Evolutionary conservation across 2,113 vertebrate species (phyloP).

Genomic region (Peromyscus californicus): DNA sequence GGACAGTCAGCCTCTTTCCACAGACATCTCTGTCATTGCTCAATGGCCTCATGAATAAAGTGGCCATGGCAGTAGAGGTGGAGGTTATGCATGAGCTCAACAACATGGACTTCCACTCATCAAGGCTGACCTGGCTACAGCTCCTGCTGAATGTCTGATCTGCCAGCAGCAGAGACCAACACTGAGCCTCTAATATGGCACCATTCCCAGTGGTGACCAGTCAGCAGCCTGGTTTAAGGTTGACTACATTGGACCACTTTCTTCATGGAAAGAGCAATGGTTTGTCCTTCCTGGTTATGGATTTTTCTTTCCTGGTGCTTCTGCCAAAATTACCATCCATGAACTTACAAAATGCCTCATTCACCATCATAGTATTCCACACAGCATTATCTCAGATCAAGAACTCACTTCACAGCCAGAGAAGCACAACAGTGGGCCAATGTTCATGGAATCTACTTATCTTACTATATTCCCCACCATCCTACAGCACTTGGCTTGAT

Average conservation of each 20-base stretch:
- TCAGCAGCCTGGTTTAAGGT: background rate
- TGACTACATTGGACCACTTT: background rate
- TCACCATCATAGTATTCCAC: background rate
- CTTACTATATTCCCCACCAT: background rate
- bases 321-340: background rate
- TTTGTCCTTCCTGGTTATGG: background rate
- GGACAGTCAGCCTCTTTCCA: background rate
- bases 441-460: background rate
- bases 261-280: background rate
- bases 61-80: background rate
- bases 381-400: background rate
- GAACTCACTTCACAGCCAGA: background rate
- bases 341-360: background rate
- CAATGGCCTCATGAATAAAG: background rate
- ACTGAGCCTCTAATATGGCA: background rate
- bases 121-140: background rate
- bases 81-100: background rate
- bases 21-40: background rate
- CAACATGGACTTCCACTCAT: background rate
- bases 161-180: background rate
- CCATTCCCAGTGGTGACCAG: background rate
- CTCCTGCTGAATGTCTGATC: background rate
- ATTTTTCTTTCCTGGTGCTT: background rate
- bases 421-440: background rate
- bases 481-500: background rate